A percentile compares a stretch with the other conserved stretches of the same genome.
These are phyloP conservation scores for Lysandra coridon DNA, from an alignment of 2,888 invertebrate species.

Conservation along the genomic window DNA sequence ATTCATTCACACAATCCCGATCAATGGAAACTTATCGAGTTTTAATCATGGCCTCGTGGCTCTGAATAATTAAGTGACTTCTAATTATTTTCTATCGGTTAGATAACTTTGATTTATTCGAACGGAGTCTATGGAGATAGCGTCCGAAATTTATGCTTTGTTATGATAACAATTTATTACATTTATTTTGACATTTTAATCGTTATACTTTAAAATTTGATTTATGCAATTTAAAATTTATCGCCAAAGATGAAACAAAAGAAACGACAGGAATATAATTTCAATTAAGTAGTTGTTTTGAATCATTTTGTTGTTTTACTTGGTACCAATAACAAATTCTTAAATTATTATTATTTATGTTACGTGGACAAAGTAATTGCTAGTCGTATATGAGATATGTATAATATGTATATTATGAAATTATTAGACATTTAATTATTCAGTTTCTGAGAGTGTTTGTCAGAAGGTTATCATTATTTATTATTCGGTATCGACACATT, in stretches of 20 bases:
- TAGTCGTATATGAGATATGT: too few species aligned
- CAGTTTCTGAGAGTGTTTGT: too few species aligned
- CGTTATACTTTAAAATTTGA: slow-evolving; percentile 36
- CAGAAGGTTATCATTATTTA: too few species aligned
- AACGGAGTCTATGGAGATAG: slow-evolving; percentile 57
- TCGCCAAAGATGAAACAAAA: not conserved
- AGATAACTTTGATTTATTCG: slow-evolving; percentile 74
- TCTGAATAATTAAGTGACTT: slow-evolving; percentile 69
- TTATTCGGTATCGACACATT: too few species aligned
- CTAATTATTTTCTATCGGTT: slow-evolving; percentile 71
- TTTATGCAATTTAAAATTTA: slow-evolving; percentile 22
- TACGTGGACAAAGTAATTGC: too few species aligned
- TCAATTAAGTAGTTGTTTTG: not conserved
- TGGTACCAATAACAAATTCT: too few species aligned
- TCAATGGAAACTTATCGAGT: slow-evolving; percentile 27
- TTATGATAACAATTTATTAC: slow-evolving; percentile 60
- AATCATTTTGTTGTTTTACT: not conserved
- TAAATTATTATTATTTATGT: too few species aligned
- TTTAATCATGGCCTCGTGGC: slow-evolving; percentile 45
- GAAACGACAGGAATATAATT: not conserved
- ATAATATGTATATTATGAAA: too few species aligned
- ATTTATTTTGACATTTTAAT: slow-evolving; percentile 58
- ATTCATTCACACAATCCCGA: slow-evolving; percentile 18
- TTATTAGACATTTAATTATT: too few species aligned
- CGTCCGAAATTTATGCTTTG: slow-evolving; percentile 64